Evolutionary conservation across 2,888 invertebrate species (phyloP).

Genomic region (Mythimna ferrago): DNA sequence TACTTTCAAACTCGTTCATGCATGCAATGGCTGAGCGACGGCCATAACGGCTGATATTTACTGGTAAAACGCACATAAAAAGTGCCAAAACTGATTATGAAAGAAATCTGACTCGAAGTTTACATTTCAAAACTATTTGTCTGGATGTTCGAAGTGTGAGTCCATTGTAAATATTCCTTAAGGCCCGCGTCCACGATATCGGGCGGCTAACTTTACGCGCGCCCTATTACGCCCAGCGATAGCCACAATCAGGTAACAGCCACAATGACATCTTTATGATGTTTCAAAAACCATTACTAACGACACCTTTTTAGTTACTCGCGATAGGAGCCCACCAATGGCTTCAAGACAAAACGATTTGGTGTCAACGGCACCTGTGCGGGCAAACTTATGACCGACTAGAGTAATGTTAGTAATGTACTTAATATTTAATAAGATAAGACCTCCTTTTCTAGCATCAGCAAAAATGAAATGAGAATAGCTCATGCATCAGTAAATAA

Average conservation of each 20-base stretch:
- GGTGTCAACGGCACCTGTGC: slow-evolving; percentile 76
- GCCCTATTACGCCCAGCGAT: slow-evolving; percentile 76
- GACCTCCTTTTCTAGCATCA: not conserved
- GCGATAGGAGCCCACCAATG: slow-evolving; percentile 83
- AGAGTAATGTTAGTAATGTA: slow-evolving; percentile 28
- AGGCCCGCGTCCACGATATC: slow-evolving; percentile 67
- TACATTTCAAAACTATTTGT: slow-evolving; percentile 32
- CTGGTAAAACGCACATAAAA: slow-evolving; percentile 37
- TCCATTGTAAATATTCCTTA: slow-evolving; percentile 56
- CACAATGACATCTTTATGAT: slow-evolving; percentile 90
- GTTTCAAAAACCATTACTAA: slow-evolving; percentile 90
- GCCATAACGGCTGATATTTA: slow-evolving; percentile 28
- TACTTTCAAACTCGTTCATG: slow-evolving; percentile 44
- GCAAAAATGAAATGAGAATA: not conserved
- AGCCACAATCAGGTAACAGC: slow-evolving; percentile 88
- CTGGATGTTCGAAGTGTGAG: slow-evolving; percentile 41
- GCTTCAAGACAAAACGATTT: slow-evolving; percentile 81
- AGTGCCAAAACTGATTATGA: slow-evolving; percentile 12
- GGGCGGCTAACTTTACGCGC: slow-evolving; percentile 76
- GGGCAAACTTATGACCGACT: slow-evolving; percentile 43
- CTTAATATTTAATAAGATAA: slow-evolving; percentile 21
- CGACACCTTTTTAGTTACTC: slow-evolving; percentile 91
- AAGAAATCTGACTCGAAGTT: not conserved
- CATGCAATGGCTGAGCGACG: slow-evolving; percentile 42
- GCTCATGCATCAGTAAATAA: not conserved